A percentile compares a stretch with the other conserved stretches of the same genome.
Evolutionary conservation across 2,113 vertebrate genomes (phyloP).

Genomic region (Terrapene triunguis): DNA sequence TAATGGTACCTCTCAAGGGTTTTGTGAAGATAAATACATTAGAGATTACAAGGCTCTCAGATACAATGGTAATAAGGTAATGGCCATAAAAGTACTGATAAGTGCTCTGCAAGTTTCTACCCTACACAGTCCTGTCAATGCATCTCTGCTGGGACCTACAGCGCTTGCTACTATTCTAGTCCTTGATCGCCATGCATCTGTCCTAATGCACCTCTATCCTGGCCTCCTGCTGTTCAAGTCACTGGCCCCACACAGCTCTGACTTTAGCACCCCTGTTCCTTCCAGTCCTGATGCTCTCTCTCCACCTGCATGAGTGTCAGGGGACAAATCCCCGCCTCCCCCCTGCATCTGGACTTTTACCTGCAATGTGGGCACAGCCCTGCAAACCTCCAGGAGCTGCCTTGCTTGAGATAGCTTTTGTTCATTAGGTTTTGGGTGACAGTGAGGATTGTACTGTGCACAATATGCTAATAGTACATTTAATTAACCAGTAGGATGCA

Average conservation of each 20-base stretch:
- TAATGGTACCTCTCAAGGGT: background rate
- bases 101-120: background rate
- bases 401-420: background rate
- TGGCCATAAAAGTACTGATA: background rate
- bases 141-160: background rate
- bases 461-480: background rate
- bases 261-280: background rate
- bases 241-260: background rate
- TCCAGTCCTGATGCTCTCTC: background rate
- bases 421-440: background rate
- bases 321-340: background rate
- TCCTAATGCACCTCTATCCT: background rate
- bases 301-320: background rate
- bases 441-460: background rate
- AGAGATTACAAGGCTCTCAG: background rate
- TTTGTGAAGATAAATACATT: background rate
- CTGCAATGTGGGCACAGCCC: fast-evolving
- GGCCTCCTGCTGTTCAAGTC: background rate
- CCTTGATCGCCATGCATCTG: background rate
- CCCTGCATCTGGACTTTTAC: background rate
- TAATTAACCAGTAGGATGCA: background rate
- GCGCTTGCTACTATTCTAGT: background rate
- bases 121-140: background rate
- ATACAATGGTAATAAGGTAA: background rate
- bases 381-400: background rate